Evolutionary conservation across 2,888 invertebrate species (phyloP).

Genomic region (Agrotis ipsilon): DNA sequence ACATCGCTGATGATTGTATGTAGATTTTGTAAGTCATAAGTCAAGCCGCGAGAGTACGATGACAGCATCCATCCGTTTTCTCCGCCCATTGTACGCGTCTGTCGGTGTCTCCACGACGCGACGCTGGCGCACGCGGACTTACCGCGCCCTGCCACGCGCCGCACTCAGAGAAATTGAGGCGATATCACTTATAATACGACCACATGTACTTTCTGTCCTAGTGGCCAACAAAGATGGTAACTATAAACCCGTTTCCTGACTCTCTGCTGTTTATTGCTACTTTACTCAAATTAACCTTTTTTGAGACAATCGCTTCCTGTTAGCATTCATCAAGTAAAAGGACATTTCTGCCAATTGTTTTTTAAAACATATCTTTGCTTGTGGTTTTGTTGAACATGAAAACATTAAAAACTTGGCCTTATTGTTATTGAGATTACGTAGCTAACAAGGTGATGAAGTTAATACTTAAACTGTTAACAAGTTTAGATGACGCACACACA

Average conservation of each 20-base stretch:
- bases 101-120: constrained; percentile 59
- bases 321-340: constrained; percentile 19
- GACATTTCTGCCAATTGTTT: constrained; percentile 12
- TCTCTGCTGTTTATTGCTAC: constrained; percentile 44
- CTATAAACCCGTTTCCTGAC: constrained; percentile 67
- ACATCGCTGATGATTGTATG: constrained; percentile 89
- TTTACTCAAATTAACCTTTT: constrained; percentile 40
- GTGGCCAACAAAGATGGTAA: constrained; percentile 82
- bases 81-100: constrained; percentile 80
- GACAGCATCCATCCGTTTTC: constrained; percentile 88
- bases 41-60: constrained; percentile 82
- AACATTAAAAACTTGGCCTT: constrained; percentile 16
- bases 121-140: constrained; percentile 53
- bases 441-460: not conserved
- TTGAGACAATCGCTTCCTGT: constrained; percentile 17
- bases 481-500: not conserved
- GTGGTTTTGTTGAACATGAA: not conserved
- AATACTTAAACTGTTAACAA: constrained; percentile 1
- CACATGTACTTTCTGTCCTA: constrained; percentile 83
- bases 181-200: constrained; percentile 82
- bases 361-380: constrained; percentile 13
- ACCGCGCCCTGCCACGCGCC: constrained; percentile 68
- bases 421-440: constrained; percentile 9
- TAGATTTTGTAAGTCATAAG: constrained; percentile 89
- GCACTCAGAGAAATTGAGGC: constrained; percentile 85